A percentile compares a stretch with the other conserved stretches of the same genome.
Conservation (phyloP, 64 coral and sea anemone species). For the Porites australiensis region DNA sequence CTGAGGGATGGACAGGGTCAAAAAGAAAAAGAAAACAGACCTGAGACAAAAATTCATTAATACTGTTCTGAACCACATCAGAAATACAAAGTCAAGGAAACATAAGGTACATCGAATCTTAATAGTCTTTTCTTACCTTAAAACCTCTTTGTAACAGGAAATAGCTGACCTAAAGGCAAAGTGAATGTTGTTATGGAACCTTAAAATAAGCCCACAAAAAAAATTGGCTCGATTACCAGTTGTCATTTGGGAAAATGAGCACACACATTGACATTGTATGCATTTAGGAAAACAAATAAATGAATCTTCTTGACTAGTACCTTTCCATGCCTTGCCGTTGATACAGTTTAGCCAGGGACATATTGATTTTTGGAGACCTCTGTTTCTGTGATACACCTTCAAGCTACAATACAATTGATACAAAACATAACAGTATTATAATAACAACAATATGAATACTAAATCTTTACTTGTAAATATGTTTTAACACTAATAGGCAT, state of each 20-base stretch:
- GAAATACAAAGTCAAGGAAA: background rate
- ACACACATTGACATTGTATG: no score
- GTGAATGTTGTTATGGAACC: no score
- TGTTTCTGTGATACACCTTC: slow-evolving; percentile 97
- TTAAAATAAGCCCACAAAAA: no score
- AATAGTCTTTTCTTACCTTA: slow-evolving; percentile 63
- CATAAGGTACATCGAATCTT: background rate
- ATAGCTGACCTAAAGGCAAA: slow-evolving; percentile 77
- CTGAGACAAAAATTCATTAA: no score
- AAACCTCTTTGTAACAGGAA: slow-evolving; percentile 98
- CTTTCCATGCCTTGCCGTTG: slow-evolving; percentile 95
- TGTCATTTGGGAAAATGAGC: no score
- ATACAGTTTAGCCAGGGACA: slow-evolving; percentile 95
- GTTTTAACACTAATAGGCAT: no score
- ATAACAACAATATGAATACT: background rate
- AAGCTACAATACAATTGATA: slow-evolving; percentile 47
- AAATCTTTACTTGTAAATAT: no score
- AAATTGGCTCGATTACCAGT: no score
- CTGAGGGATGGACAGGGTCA: no score
- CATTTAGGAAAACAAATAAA: no score
- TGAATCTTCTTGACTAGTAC: slow-evolving; percentile 15
- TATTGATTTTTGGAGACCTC: slow-evolving; percentile 91
- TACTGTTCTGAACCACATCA: background rate
- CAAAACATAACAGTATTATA: background rate
- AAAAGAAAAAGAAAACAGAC: no score